Conservation (phyloP, 2,888 invertebrate species). For the Merodon equestris region DNA sequence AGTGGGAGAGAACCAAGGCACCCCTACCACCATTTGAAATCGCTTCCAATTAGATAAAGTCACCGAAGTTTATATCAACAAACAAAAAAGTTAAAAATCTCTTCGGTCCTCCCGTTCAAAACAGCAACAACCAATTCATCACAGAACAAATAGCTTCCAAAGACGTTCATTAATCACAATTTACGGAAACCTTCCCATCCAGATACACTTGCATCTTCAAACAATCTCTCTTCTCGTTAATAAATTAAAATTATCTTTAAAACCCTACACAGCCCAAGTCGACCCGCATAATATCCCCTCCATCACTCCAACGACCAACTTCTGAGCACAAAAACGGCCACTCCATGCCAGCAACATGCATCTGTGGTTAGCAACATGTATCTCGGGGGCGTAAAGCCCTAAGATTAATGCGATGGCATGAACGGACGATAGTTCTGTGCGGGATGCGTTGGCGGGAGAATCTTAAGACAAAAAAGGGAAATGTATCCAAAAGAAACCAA, state of each 20-base stretch:
- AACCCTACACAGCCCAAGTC: neutral
- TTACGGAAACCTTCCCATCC: conserved; percentile 8
- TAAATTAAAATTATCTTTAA: conserved; percentile 44
- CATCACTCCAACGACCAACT: too few species aligned
- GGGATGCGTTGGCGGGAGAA: conserved; percentile 46
- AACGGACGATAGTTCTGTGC: too few species aligned
- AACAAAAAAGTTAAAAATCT: too few species aligned
- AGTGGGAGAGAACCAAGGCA: too few species aligned
- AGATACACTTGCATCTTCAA: conserved; percentile 1
- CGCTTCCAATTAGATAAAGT: too few species aligned
- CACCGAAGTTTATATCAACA: too few species aligned
- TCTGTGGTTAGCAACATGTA: conserved; percentile 15
- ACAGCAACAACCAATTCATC: conserved; percentile 43
- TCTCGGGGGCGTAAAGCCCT: conserved; percentile 22
- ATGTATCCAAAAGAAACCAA: neutral
- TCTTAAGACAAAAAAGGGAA: conserved; percentile 4
- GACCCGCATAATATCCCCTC: conserved; percentile 20
- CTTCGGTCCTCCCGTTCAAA: too few species aligned
- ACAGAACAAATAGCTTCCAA: conserved; percentile 16
- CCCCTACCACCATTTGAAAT: too few species aligned
- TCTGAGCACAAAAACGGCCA: neutral
- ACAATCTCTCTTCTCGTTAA: conserved; percentile 23
- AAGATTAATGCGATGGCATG: conserved; percentile 36
- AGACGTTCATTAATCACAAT: conserved; percentile 40
- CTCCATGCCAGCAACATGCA: conserved; percentile 32